A percentile compares a stretch with the other conserved stretches of the same genome.
Evolutionary conservation across 2,888 invertebrate species (phyloP).

Genomic region (Acanthoscelides obtectus): DNA sequence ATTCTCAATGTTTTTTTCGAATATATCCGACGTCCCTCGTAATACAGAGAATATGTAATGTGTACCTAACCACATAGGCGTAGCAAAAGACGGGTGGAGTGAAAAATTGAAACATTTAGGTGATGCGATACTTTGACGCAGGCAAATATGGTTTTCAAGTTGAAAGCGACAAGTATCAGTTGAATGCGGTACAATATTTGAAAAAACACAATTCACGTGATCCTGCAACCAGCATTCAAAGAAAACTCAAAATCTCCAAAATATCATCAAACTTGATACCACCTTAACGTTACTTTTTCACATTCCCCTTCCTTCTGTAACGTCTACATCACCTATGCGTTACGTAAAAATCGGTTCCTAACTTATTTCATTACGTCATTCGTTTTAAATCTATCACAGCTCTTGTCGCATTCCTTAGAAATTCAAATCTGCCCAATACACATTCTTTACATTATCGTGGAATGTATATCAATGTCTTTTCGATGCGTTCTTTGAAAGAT

Average conservation of each 20-base stretch:
- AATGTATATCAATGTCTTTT: background rate
- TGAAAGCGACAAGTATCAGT: too few species aligned
- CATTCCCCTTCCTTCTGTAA: background rate
- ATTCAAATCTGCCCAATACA: constrained; percentile 15
- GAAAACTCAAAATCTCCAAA: background rate
- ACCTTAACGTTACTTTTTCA: background rate
- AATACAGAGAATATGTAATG: background rate
- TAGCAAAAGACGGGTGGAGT: background rate
- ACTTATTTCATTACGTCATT: constrained; percentile 41
- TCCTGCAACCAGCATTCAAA: background rate
- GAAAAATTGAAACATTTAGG: background rate
- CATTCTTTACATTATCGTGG: background rate
- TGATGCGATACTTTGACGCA: too few species aligned
- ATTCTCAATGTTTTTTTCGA: background rate
- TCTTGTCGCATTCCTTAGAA: constrained; percentile 33
- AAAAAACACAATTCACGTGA: too few species aligned
- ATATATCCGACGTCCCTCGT: background rate
- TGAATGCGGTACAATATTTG: too few species aligned
- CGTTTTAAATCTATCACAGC: constrained; percentile 47
- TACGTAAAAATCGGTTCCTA: background rate
- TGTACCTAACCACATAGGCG: background rate
- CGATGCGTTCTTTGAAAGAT: background rate
- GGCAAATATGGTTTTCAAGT: too few species aligned
- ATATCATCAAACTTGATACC: background rate
- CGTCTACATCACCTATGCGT: background rate